Conservation (phyloP, 2,888 invertebrate species). For the Anthrax anthrax region DNA sequence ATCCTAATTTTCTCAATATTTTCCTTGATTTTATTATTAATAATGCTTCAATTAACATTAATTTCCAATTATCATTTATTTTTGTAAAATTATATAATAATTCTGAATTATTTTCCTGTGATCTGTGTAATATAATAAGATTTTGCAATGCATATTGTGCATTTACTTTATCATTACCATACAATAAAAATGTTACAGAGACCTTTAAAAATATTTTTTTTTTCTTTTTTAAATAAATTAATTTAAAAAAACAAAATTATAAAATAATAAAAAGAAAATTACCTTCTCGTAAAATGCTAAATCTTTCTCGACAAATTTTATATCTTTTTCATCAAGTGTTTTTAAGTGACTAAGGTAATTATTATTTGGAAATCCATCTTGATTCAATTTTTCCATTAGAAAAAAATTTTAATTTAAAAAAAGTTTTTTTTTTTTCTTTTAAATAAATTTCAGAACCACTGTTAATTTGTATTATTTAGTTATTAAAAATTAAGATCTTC, state of each 20-base stretch:
- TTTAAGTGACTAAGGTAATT: slow-evolving; percentile 6
- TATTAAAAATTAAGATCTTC: too few relatives aligned
- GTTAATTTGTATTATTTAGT: too few relatives aligned
- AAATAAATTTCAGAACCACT: too few relatives aligned
- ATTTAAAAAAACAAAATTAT: too few relatives aligned
- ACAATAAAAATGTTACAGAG: slow-evolving; percentile 25
- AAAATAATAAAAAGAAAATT: slow-evolving; percentile 6
- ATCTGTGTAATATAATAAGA: slow-evolving; percentile 17
- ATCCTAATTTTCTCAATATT: slow-evolving; percentile 32
- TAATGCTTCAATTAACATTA: slow-evolving; percentile 38
- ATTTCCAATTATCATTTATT: slow-evolving; percentile 31
- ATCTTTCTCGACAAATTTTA: slow-evolving; percentile 33
- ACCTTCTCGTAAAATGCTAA: slow-evolving; percentile 36
- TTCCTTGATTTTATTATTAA: slow-evolving; percentile 33
- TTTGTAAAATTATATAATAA: slow-evolving; percentile 23
- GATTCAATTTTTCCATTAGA: too few relatives aligned
- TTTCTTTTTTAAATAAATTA: too few relatives aligned
- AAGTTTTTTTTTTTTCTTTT: too few relatives aligned
- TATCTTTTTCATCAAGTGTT: slow-evolving; percentile 19
- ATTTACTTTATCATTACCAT: slow-evolving; percentile 20
- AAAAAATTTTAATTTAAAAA: too few relatives aligned
- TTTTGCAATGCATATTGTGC: slow-evolving; percentile 24
- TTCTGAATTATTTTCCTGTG: slow-evolving; percentile 10
- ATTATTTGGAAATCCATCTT: neutral
- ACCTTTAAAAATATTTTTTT: slow-evolving; percentile 17